phyloP scores from a whole-genome alignment of 2,888 invertebrate genomes.

The Ophion ventricosus region DNA sequence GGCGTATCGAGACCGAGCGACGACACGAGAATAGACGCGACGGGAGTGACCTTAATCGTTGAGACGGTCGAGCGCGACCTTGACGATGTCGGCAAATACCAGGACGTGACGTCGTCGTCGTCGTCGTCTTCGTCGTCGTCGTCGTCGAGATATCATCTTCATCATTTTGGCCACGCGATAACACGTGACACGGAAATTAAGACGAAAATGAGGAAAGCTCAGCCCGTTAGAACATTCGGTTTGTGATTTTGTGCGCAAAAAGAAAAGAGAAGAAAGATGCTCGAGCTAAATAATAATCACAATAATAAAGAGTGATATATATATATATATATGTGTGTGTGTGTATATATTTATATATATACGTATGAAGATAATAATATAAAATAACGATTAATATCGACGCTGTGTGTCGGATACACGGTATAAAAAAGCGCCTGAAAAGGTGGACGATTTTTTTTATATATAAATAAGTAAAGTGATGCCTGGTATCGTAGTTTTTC shows the following conservation, averaged over 20 bases:
- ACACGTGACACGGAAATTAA: conserved; percentile 29
- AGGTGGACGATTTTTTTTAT: neutral
- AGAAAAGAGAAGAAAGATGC: neutral
- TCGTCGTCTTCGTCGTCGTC: conserved; percentile 16
- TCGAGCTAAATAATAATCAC: neutral
- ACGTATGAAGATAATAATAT: conserved; percentile 14
- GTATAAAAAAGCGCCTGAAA: neutral
- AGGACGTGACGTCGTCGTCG: conserved; percentile 17
- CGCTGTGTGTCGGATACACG: neutral
- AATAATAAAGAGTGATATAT: conserved; percentile 13
- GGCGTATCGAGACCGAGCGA: conserved; percentile 24
- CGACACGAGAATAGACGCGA: conserved; percentile 30
- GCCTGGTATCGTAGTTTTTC: conserved; percentile 94
- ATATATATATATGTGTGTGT: conserved; percentile 8
- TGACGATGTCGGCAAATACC: neutral
- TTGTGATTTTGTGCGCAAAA: conserved; percentile 51
- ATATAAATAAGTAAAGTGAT: conserved; percentile 83
- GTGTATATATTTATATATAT: conserved; percentile 9
- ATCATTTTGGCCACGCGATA: conserved; percentile 24
- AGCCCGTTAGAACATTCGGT: conserved; percentile 51
- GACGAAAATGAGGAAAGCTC: conserved; percentile 49
- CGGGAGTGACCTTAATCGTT: conserved; percentile 26
- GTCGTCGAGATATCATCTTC: conserved; percentile 25
- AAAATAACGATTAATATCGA: neutral
- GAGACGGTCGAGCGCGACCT: conserved; percentile 21